Conservation (phyloP, 2,113 vertebrate species). For the Neolamprologus devosi region DNA sequence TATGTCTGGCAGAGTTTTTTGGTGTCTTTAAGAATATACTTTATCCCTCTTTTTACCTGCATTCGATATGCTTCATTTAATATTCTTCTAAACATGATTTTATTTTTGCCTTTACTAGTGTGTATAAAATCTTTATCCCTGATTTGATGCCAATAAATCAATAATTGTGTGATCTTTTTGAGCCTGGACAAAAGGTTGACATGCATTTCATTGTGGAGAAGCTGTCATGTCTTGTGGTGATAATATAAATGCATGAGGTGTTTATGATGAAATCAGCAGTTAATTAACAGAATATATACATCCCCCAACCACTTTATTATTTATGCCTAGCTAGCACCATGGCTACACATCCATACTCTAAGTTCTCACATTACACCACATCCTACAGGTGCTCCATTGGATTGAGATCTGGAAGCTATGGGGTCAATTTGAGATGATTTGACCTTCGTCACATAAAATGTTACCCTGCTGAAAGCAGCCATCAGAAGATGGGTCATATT, state of each 20-base stretch:
- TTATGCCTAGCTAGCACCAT: not conserved
- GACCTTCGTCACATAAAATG: not conserved
- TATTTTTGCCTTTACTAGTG: not conserved
- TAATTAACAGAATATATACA: not conserved
- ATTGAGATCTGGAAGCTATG: not conserved
- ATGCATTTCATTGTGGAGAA: not conserved
- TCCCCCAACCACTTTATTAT: not conserved
- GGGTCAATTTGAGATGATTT: not conserved
- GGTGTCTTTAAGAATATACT: not conserved
- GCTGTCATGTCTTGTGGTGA: not conserved
- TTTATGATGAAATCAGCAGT: not conserved
- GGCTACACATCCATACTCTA: not conserved
- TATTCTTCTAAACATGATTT: not conserved
- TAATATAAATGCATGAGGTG: not conserved
- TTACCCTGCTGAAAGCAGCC: not conserved
- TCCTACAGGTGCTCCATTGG: not conserved
- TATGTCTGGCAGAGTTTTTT: not conserved
- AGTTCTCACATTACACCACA: not conserved
- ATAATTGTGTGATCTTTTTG: rapidly evolving
- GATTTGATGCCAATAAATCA: not conserved
- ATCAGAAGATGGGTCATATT: not conserved
- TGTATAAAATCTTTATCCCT: not conserved
- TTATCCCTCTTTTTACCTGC: not conserved
- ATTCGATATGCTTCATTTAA: not conserved
- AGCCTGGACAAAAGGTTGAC: not conserved